Percentiles rank a stretch among this genome's conserved stretches.
Evolutionary conservation across 2,888 invertebrate species (phyloP).

Genomic region (Syrphus vitripennis): DNA sequence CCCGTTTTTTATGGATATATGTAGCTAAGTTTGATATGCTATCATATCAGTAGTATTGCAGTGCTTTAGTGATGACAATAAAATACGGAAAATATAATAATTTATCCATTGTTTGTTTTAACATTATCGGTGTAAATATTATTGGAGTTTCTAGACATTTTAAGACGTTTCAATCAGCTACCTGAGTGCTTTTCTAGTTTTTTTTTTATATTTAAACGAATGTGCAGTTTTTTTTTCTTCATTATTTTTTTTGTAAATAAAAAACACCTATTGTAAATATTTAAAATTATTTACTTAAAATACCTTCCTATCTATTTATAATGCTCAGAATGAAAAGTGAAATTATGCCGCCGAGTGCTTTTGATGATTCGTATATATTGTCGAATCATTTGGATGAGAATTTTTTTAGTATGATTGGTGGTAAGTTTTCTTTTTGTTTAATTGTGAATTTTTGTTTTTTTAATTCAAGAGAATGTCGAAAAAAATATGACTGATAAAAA

Average conservation of each 20-base stretch:
- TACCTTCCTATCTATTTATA: conserved; percentile 29
- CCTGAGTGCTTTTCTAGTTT: conserved; percentile 2
- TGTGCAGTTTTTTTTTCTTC: conserved; percentile 7
- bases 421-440: conserved; percentile 43
- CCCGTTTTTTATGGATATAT: conserved; percentile 51
- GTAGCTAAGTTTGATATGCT: conserved; percentile 17
- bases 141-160: conserved; percentile 19
- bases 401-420: conserved; percentile 79
- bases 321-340: conserved; percentile 81
- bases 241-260: conserved; percentile 2
- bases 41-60: conserved; percentile 17
- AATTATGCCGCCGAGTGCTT: conserved; percentile 77
- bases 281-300: background rate
- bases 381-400: conserved; percentile 77
- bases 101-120: conserved; percentile 7
- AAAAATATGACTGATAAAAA: conserved; percentile 11
- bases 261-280: conserved; percentile 1
- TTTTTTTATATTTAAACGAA: background rate
- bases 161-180: conserved; percentile 6
- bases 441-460: background rate
- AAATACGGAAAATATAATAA: conserved; percentile 33
- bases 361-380: conserved; percentile 78
- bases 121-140: conserved; percentile 30
- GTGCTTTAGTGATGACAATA: conserved; percentile 32
- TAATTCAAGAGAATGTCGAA: background rate